Conservation (phyloP, 2,888 invertebrate genomes). For the Tenthredo livida region DNA sequence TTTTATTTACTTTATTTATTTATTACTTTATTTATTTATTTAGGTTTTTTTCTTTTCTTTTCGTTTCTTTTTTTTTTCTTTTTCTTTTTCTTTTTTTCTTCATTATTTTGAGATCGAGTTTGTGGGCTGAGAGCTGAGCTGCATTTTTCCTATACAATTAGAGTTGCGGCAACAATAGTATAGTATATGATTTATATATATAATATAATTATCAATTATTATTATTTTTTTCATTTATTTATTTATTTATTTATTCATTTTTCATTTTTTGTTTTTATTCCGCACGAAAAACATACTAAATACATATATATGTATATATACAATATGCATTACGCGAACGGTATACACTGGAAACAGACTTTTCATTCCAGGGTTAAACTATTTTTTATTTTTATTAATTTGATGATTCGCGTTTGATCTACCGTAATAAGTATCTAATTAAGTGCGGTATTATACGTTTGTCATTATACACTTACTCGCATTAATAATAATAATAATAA, state of each 20-base stretch:
- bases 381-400: neutral
- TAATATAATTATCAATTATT: neutral
- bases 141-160: constrained; percentile 43
- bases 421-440: neutral
- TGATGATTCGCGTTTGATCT: neutral
- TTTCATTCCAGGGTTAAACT: neutral
- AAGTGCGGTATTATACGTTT: neutral
- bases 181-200: neutral
- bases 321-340: neutral
- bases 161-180: neutral
- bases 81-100: neutral
- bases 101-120: constrained; percentile 72
- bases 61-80: constrained; percentile 43
- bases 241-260: neutral
- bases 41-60: neutral
- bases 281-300: no score
- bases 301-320: no score
- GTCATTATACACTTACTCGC: neutral
- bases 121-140: constrained; percentile 72
- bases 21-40: neutral
- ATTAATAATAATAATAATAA: constrained; percentile 5
- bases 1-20: neutral
- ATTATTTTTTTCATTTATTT: neutral
- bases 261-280: no score
- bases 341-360: neutral